These are phyloP conservation scores for Mustelus asterias DNA, from an alignment of 2,113 vertebrate species.

Conservation along the genomic window DNA sequence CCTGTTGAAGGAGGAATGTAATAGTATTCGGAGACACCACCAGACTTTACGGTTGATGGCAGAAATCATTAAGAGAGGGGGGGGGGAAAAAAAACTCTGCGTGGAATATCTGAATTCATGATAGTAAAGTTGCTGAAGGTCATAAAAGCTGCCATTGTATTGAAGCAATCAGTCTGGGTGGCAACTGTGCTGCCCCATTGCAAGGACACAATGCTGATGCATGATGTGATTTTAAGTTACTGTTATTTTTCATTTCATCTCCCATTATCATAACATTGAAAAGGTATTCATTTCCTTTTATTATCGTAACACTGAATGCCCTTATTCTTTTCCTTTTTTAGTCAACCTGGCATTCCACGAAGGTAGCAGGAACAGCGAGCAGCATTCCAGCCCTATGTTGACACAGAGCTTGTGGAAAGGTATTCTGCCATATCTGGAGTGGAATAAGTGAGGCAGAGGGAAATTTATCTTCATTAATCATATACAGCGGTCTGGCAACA, in stretches of 20 bases:
- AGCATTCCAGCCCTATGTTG: neutral
- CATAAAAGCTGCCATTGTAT: conserved; percentile 24
- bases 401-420: neutral
- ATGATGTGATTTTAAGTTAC: conserved; percentile 14
- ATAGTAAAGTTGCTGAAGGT: neutral
- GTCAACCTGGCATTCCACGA: neutral
- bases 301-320: neutral
- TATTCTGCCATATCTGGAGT: neutral
- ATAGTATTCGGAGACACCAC: neutral
- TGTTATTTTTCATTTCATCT: conserved; percentile 2
- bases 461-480: neutral
- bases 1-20: neutral
- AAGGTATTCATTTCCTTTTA: neutral
- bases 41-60: neutral
- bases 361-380: neutral
- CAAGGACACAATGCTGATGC: neutral
- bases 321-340: neutral
- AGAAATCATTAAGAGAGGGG: neutral
- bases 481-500: neutral
- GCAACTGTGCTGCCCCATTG: neutral
- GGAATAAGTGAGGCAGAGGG: neutral
- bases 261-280: neutral
- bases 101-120: neutral
- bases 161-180: neutral
- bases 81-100: neutral